These are phyloP conservation scores for Zoanthus sociatus DNA, from an alignment of 92 coral and sea anemone genomes.

Conservation along the genomic window DNA sequence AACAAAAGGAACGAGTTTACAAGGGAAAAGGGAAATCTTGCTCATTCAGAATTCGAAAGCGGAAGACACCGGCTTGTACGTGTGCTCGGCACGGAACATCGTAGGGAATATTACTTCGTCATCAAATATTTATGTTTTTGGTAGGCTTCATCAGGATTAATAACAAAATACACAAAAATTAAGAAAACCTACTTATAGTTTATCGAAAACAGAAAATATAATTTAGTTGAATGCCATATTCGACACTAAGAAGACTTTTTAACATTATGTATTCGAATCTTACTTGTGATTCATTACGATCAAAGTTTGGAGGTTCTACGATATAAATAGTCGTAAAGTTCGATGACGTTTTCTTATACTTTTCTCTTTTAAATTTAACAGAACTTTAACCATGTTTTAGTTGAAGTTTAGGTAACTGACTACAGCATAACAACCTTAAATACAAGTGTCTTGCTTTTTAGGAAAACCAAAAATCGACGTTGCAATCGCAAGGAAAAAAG, in stretches of 20 bases:
- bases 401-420: too few species aligned
- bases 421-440: neutral
- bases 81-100: constrained; percentile 9
- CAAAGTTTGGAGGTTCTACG: too few species aligned
- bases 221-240: too few species aligned
- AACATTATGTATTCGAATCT: too few species aligned
- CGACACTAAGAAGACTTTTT: too few species aligned
- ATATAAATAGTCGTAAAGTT: too few species aligned
- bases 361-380: too few species aligned
- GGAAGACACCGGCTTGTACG: constrained; percentile 45
- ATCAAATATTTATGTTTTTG: constrained; percentile 44
- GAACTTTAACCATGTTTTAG: too few species aligned
- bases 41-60: constrained; percentile 19
- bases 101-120: neutral
- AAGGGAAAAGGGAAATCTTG: constrained; percentile 45
- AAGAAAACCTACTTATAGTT: neutral
- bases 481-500: neutral
- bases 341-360: too few species aligned
- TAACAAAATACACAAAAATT: neutral
- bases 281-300: too few species aligned
- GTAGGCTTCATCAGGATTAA: constrained; percentile 10
- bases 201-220: too few species aligned
- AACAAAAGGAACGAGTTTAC: constrained; percentile 43
- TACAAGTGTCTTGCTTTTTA: neutral
- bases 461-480: constrained; percentile 1